Base-by-base conservation (phyloP, 2,797 vertebrate genomes). In the Babyrousa celebensis region DNA sequence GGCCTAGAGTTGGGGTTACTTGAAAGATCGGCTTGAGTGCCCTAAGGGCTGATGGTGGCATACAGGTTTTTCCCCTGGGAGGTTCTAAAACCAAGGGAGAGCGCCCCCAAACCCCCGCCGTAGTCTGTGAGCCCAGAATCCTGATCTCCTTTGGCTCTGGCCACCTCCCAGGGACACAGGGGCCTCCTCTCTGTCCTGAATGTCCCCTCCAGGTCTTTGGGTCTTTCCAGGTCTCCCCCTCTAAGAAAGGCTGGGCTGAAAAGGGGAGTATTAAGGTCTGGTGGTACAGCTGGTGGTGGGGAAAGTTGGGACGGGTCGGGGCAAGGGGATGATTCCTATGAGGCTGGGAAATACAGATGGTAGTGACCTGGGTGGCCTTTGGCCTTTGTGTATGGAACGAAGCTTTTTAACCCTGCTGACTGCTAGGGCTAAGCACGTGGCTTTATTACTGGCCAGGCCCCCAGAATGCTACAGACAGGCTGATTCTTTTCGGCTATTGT, bases 261-360 rank as follows among this genome's bases (percentile, higher is more conserved):
- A 80, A 74, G 60, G 85, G 68, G 43, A 68, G 40, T 63, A 36
- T 48, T 23, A 52, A 94, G 32, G 60, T 87, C 43, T n/a, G n/a
- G 58, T 16, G 32, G 60, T 5, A 63, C 4, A 65, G 32, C 48
- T 54, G 43, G 56, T 68, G 56, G 27, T n/a, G 63, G 54, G n/a
- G 23, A 89, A 85, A 89, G 91, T 25, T 90, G 91, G 82, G 63
- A 40, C 20, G 74, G 62, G 83, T 63, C 68, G 94, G 79, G 72
- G n/a, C 63, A 71, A 85, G 67, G 83, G 71, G 65, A 17, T 62
- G 68, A 85, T 52, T 96, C 91, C 71, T 93, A 7, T 77, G 91
- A 96, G 91, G 93, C 94, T 80, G 84, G 85, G 86, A 92, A 91
- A 85, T 29, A 48, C 5, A 12, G 62, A 80, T 56, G 75, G 78